Base-by-base conservation (phyloP, 2,113 vertebrate species). In the Egretta garzetta region DNA sequence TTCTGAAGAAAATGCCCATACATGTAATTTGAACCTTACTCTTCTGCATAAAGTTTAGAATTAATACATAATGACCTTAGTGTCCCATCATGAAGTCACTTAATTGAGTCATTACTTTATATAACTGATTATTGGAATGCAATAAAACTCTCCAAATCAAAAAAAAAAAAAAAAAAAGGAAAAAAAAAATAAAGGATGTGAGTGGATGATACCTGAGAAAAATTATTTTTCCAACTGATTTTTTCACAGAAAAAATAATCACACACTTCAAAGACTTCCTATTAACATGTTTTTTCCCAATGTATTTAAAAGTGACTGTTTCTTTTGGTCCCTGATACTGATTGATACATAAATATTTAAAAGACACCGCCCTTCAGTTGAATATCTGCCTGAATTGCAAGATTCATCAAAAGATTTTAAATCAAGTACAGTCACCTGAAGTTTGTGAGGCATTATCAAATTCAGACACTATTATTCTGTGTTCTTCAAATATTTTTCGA, bases 301-400 rank as follows among this genome's bases (percentile, higher is more conserved):
- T 60, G 6, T 1, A 0, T 32, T 32, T 23, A 64, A 55, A 92
- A 77, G 6, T 39, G 1, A n/a, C 5, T 63, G 7, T 8, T 37
- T 22, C 8, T 77, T 80, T 89, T 66, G 9, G 9, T 28, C 6
- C 4, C 3, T 43, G 6, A 27, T 33, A 37, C 4, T 23, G 4
- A 55, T 10, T 28, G 16, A 37, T 15, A 66, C 1, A n/a, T 2
- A 13, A 14, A n/a, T 56, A 21, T 43, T 47, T 56, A 8, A 50
- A 90, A 80, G 30, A 15, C 4, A 58, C n/a, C 5, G 30, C 3
- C 72, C 2, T 58, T 14, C 6, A 41, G 4, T 5, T 86, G 28
- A 56, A 68, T 63, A n/a, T 74, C 70, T 84, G 5, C 16, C 8
- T 80, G 14, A 73, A 47, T 33, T 4, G 35, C 18, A 32, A 62